Evolutionary conservation across 2,888 invertebrate species (phyloP).

Genomic region (Hydrotaea cyrtoneurina): DNA sequence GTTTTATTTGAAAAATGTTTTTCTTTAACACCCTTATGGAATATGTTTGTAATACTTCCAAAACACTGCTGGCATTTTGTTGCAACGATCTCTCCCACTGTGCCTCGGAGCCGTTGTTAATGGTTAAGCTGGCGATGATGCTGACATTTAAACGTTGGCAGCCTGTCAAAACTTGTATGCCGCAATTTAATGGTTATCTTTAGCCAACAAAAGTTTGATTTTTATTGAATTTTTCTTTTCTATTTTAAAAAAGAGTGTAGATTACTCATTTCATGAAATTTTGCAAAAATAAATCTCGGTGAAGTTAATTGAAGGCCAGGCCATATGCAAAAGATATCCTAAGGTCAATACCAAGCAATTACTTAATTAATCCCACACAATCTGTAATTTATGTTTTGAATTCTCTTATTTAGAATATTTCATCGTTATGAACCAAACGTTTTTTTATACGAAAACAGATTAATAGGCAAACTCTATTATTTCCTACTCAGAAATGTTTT

Average conservation of each 20-base stretch:
- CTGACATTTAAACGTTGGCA: constrained; percentile 59
- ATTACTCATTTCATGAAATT: background rate
- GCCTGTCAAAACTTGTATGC: constrained; percentile 53
- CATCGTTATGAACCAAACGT: too few species aligned
- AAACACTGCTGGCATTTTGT: too few species aligned
- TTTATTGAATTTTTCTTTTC: constrained; percentile 11
- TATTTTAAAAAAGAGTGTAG: background rate
- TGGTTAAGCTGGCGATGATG: constrained; percentile 11
- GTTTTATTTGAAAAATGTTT: too few species aligned
- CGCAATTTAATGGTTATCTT: constrained; percentile 35
- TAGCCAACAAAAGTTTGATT: background rate
- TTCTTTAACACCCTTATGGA: too few species aligned
- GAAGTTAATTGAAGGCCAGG: too few species aligned
- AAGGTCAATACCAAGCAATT: too few species aligned
- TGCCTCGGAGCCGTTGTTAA: background rate
- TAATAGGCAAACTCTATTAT: background rate
- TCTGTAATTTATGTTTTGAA: too few species aligned
- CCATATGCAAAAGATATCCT: too few species aligned
- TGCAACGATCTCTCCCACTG: background rate
- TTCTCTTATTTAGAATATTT: too few species aligned
- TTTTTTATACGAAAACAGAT: too few species aligned
- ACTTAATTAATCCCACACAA: too few species aligned
- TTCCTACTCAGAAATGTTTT: background rate
- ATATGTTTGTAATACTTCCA: too few species aligned
- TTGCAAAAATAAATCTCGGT: background rate